Conservation (phyloP, 2,888 invertebrate species). For the Callinectes sapidus region DNA sequence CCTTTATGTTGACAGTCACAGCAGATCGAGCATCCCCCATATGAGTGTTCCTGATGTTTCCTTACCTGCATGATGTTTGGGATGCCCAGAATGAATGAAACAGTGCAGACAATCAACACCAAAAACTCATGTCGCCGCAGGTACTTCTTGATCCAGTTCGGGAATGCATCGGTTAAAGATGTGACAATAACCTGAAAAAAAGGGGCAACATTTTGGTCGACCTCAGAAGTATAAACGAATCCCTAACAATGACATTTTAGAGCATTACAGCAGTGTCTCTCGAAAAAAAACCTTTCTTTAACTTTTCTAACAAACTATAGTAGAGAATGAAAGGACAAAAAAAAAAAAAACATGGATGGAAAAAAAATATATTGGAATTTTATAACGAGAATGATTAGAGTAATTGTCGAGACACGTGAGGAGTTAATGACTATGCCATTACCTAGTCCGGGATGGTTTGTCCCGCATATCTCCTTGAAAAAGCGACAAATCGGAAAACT, state of each 20-base stretch:
- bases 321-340: no score
- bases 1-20: no score
- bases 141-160: conserved; percentile 87
- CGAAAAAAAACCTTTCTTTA: background rate
- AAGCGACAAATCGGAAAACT: no score
- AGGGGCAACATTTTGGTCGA: background rate
- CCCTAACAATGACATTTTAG: background rate
- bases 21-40: no score
- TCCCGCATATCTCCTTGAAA: no score
- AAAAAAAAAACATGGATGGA: no score
- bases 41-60: conserved; percentile 37
- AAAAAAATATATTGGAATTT: no score
- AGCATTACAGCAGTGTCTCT: background rate
- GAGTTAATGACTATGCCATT: no score
- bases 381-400: no score
- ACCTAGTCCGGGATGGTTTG: no score
- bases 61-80: conserved; percentile 90
- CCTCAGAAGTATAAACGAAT: background rate
- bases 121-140: conserved; percentile 91
- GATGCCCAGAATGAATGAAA: conserved; percentile 89
- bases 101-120: conserved; percentile 87
- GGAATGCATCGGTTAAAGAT: conserved; percentile 94
- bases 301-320: no score
- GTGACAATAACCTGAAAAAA: conserved; percentile 82
- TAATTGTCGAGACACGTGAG: no score